Evolutionary conservation across 2,888 invertebrate species (phyloP), one percentile per base, ranked within the genome.

Genomic region (Oscheius onirici): DNA sequence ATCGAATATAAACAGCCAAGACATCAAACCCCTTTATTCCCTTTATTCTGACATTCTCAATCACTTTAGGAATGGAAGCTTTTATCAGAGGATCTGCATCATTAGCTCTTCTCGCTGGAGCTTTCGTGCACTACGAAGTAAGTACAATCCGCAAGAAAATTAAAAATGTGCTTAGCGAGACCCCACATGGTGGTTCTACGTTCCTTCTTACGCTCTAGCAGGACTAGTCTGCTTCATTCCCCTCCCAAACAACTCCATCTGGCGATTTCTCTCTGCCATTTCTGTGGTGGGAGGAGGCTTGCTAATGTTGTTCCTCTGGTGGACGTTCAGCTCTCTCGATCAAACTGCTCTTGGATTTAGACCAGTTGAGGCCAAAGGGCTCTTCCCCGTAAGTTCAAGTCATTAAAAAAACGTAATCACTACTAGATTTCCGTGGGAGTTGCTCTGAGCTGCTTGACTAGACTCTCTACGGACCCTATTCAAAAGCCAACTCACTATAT

Each of bases 151-250:
- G 11, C 13, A 10, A 52, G 10, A 52, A 17, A n/a, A n/a, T n/a
- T n/a, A n/a, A n/a, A n/a, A n/a, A n/a, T n/a, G n/a, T 34, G 5
- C 3, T 34, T 13, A 72, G 72, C 24, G 43, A 41, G 57, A 69
- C 55, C 52, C 72, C 6, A 66, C 13, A 8, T 71, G 71, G 71
- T 69, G 68, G 72, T 46, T 72, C 11, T 69, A 61, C 41, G 60
- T 52, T 8, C 72, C 72, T 1, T 13, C 63, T 2, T 69, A 63
- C 51, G 61, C 41, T 13, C 43, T 68, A 11, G 61, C 69, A 6
- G 72, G 61, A 15, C 17, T 72, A 13, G 67, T 72, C 26, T 51
- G 60, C 26, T 43, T 72, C 44, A 11, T 51, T 13, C 72, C 68
- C 3, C 46, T 63, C 49, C 72, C 72, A 15, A 44, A 34, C 17